Conservation (phyloP, 2,888 invertebrate species). For the Hirtodrosophila cameraria region DNA sequence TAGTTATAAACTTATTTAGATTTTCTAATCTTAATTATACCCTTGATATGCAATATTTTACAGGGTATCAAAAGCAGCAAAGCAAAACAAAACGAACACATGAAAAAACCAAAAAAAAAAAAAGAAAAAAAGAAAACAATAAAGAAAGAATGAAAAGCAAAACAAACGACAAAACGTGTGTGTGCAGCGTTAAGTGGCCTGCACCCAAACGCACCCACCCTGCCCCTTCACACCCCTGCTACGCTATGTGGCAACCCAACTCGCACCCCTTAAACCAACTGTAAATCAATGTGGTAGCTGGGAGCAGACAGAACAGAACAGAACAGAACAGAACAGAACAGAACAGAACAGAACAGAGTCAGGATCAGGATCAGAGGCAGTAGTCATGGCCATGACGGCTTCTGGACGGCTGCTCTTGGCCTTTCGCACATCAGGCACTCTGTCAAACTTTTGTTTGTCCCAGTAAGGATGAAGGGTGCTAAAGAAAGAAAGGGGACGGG, state of each 20-base stretch:
- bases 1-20: too few species aligned
- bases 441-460: slow-evolving; percentile 76
- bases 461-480: not conserved
- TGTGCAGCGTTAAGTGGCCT: slow-evolving; percentile 67
- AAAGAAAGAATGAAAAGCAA: slow-evolving; percentile 20
- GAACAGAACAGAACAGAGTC: not conserved
- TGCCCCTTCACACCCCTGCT: too few species aligned
- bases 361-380: not conserved
- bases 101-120: slow-evolving; percentile 1
- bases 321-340: not conserved
- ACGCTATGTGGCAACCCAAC: too few species aligned
- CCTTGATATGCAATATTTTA: not conserved
- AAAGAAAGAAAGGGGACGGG: not conserved
- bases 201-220: slow-evolving; percentile 39
- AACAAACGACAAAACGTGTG: slow-evolving; percentile 31
- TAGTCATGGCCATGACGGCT: slow-evolving; percentile 55
- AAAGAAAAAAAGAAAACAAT: slow-evolving; percentile 29
- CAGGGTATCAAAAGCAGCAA: slow-evolving; percentile 27
- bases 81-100: slow-evolving; percentile 7
- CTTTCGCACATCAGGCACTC: slow-evolving; percentile 77
- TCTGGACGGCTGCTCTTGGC: slow-evolving; percentile 68
- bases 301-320: slow-evolving; percentile 6
- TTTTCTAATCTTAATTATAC: too few species aligned
- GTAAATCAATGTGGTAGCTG: slow-evolving; percentile 67
- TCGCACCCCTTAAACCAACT: slow-evolving; percentile 9